Conservation (phyloP, 2,888 invertebrate species). For the Pilophorus perplexus region DNA sequence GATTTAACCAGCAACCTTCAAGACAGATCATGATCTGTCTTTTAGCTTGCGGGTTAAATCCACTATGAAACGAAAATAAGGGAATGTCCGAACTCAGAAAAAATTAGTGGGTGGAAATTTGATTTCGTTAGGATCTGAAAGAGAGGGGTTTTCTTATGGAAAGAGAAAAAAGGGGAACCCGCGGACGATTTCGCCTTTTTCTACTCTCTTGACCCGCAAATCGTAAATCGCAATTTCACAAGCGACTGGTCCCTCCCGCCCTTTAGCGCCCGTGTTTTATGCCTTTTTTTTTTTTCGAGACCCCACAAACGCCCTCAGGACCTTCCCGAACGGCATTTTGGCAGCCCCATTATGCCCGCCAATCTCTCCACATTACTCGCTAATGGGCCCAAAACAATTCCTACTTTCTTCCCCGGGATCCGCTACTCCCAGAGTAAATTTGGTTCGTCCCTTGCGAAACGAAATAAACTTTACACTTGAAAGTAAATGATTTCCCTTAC, state of each 20-base stretch:
- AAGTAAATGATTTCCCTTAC: no score
- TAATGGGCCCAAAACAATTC: slow-evolving; percentile 17
- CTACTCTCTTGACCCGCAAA: slow-evolving; percentile 21
- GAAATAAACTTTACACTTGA: no score
- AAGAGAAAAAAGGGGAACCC: neutral
- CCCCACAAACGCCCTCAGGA: slow-evolving; percentile 12
- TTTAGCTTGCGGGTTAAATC: no score
- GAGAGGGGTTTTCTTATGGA: neutral
- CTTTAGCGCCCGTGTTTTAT: slow-evolving; percentile 21
- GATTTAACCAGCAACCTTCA: no score
- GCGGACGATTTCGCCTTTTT: no score
- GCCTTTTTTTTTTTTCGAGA: slow-evolving; percentile 26
- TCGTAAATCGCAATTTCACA: slow-evolving; percentile 30
- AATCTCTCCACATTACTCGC: slow-evolving; percentile 22
- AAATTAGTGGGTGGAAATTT: no score
- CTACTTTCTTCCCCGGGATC: neutral
- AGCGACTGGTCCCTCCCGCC: slow-evolving; percentile 21
- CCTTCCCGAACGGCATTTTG: slow-evolving; percentile 4
- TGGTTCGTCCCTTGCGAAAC: no score
- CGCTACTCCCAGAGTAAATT: no score
- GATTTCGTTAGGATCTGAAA: no score
- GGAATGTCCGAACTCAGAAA: no score
- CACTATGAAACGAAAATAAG: no score
- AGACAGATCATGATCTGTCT: no score
- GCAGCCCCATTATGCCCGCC: slow-evolving; percentile 14